Evolutionary conservation across 2,113 vertebrate genomes (phyloP), one percentile per base, ranked within the genome.

Genomic region (Mus spicilegus): DNA sequence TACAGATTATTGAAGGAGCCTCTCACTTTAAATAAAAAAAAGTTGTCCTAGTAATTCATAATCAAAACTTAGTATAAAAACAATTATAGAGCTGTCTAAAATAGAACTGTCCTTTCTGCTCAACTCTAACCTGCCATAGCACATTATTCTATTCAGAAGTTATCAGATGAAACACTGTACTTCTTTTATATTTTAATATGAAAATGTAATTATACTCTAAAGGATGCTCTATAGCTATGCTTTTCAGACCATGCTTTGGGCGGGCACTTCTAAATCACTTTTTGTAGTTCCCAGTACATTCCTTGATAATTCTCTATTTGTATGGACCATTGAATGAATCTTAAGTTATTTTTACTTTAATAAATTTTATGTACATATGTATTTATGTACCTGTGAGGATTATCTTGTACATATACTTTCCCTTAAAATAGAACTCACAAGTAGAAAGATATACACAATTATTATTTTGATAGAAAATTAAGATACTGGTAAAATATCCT

Each of bases 1-100:
- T 77, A 3, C n/a, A 95, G 17, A 87, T 56, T 73, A 92, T 30
- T 92, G 5, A 33, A 86, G 4, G 19, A 93, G 5, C 4, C 67
- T 87, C 72, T 95, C 63, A 36, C 51, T 93, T 54, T 58, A 54
- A 96, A 90, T 73, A 90, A 82, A 33, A 80, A 90, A 82, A 90
- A 82, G 14, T 61, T 95, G 69, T 5, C 8, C 46, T 65, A 70
- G 67, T 73, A 94, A 85, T n/a, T 85, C 22, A 88, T 63, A 10
- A 70, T 89, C 77, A 51, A 75, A 81, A 7, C 51, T 94, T 97
- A 80, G 28, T 95, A 3, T 80, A 87, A 90, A 96, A 95, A 67
- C 58, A 89, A 36, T 73, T 78, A 87, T 63, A 46, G 11, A 90
- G 49, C 86, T 73, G 2, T 86, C 61, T 93, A 92, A 90, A 87